Evolutionary conservation across 1,140 invertebrate genomes (phyloP).

Genomic region (Polypedilum pembai): DNA sequence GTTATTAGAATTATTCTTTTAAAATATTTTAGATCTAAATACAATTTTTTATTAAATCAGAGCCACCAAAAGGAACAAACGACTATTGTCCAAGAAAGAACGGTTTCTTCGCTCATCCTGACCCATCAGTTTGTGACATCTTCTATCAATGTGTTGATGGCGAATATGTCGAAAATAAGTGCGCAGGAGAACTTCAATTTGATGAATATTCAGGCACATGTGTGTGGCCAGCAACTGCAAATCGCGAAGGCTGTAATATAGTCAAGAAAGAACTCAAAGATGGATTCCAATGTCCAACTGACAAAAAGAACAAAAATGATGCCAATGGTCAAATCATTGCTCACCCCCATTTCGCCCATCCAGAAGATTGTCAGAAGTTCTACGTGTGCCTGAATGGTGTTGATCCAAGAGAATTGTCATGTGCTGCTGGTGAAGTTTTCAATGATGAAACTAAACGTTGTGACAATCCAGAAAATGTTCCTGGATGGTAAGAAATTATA

Average conservation of each 20-base stretch:
- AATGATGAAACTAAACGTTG: conserved; percentile 74
- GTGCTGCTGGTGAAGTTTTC: conserved; percentile 76
- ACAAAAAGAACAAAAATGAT: conserved; percentile 50
- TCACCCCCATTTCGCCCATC: conserved; percentile 81
- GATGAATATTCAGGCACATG: conserved; percentile 75
- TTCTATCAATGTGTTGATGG: conserved; percentile 88
- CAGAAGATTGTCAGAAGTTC: conserved; percentile 72
- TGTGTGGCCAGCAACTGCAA: conserved; percentile 77
- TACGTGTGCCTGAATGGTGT: conserved; percentile 82
- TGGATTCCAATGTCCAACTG: conserved; percentile 74
- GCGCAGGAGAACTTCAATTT: conserved; percentile 78
- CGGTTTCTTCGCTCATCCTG: conserved; percentile 82
- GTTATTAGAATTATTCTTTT: conserved; percentile 41
- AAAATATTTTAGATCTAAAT: neutral
- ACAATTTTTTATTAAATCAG: conserved; percentile 43
- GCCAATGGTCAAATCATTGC: conserved; percentile 64
- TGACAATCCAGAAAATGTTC: conserved; percentile 77
- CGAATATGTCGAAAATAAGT: conserved; percentile 67
- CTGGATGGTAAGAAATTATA: conserved; percentile 62
- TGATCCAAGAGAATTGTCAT: conserved; percentile 76
- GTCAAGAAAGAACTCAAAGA: conserved; percentile 60
- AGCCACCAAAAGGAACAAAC: conserved; percentile 59
- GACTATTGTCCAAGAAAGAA: conserved; percentile 71
- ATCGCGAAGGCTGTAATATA: conserved; percentile 59
- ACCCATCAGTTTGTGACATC: conserved; percentile 67